Evolutionary conservation across 2,888 invertebrate species (phyloP), one percentile per base, ranked within the genome.

Genomic region (Coelopa pilipes): DNA sequence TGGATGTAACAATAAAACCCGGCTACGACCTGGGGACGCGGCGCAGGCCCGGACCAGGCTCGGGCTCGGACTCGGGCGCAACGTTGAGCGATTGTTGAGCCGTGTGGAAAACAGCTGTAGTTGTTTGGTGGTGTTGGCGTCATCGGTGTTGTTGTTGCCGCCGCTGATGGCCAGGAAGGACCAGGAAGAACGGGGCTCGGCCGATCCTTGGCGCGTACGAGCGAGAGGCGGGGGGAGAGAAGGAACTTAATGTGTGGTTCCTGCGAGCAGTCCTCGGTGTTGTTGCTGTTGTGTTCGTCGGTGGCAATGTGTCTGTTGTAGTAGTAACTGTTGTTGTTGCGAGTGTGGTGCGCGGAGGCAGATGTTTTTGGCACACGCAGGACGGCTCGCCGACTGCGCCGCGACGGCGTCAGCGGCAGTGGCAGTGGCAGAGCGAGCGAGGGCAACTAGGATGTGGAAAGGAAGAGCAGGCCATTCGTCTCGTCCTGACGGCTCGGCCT

Each of bases 291-390:
- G 49, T 60, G 59, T 15, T 34, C 67, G 15, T 47, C 9, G 11
- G 19, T 65, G 49, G 47, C 15, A n/a, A n/a, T 65, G 49, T 34
- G 34, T 34, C 7, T 34, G 34, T 34, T 34, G 34, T 34, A 34
- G 2, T 34, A 4, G 34, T 34, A 49, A 66, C n/a, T 10, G 50
- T 46, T 71, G 15, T 53, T 2, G 19, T 76, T 66, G 68, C 17
- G 7, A 21, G 15, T 65, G 45, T 46, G 24, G 47, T 60, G 69
- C 50, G 73, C 72, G 70, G 55, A 69, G 74, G 78, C 78, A 78
- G 78, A 78, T 78, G 78, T 78, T 78, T 78, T 78, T 76, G 77
- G 77, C 78, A 77, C 78, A 78, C 78, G 77, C 76, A 78, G 73
- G 59, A 66, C 21, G 71, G 21, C 7, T 15, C 60, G 59, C 55